These are phyloP conservation scores for Scaptomyza montana DNA, from an alignment of 1,140 invertebrate species.

Conservation along the genomic window DNA sequence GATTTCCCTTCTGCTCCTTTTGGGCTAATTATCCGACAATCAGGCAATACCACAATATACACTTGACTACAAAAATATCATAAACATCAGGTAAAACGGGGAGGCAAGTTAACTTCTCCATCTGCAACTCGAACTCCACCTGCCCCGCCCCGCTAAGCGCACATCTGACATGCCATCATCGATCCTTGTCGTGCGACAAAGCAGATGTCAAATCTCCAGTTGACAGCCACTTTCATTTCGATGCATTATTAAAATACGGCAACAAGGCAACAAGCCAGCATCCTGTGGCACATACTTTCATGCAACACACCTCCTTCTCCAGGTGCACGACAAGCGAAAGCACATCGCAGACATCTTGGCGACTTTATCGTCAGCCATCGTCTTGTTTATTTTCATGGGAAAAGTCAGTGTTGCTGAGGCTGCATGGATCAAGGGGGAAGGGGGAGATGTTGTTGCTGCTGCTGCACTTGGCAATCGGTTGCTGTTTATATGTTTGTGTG, in stretches of 20 bases:
- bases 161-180: constrained; percentile 62
- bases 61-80: neutral
- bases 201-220: constrained; percentile 71
- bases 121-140: neutral
- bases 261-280: constrained; percentile 68
- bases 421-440: neutral
- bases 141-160: neutral
- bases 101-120: no score
- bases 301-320: neutral
- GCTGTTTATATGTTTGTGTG: constrained; percentile 40
- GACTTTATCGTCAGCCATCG: constrained; percentile 65
- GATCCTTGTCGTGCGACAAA: constrained; percentile 72
- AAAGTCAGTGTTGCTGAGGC: constrained; percentile 51
- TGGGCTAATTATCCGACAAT: constrained; percentile 29
- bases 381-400: constrained; percentile 80
- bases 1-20: neutral
- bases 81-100: no score
- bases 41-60: no score
- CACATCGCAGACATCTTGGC: constrained; percentile 75
- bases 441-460: constrained; percentile 12
- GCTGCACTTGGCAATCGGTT: constrained; percentile 67
- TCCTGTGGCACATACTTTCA: constrained; percentile 60
- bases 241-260: constrained; percentile 79
- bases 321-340: constrained; percentile 51
- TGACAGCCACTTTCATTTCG: constrained; percentile 81